Percentiles rank a stretch among this genome's conserved stretches.
Evolutionary conservation across 2,113 vertebrate species (phyloP).

Genomic region (Typhlomys cinereus): DNA sequence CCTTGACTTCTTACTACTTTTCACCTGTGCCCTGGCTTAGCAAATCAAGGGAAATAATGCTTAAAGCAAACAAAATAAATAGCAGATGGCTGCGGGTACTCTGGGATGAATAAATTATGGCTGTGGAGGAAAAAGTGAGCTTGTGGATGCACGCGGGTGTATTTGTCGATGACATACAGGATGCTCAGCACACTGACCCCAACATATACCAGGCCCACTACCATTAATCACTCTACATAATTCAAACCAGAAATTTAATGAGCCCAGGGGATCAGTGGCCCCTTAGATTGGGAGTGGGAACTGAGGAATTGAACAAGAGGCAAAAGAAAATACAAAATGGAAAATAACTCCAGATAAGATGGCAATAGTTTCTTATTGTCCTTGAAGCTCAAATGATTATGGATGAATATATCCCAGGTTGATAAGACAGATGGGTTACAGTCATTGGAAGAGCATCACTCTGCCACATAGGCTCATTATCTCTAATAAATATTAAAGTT

Average conservation of each 20-base stretch:
- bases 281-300: slow-evolving; percentile 28
- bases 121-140: slow-evolving; percentile 49
- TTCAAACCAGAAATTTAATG: slow-evolving; percentile 72
- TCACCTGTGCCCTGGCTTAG: slow-evolving; percentile 74
- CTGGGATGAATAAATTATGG: slow-evolving; percentile 77
- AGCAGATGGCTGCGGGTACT: slow-evolving; percentile 74
- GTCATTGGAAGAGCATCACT: background rate
- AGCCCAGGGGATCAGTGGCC: slow-evolving; percentile 50
- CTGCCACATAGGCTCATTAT: background rate
- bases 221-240: slow-evolving; percentile 74
- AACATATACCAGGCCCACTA: slow-evolving; percentile 60
- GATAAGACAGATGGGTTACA: background rate
- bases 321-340: slow-evolving; percentile 11
- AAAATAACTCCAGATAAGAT: slow-evolving; percentile 32
- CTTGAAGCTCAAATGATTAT: slow-evolving; percentile 1
- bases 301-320: slow-evolving; percentile 37
- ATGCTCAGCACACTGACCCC: slow-evolving; percentile 74
- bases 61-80: slow-evolving; percentile 78
- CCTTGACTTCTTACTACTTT: slow-evolving; percentile 67
- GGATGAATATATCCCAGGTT: background rate
- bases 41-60: slow-evolving; percentile 72
- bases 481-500: slow-evolving; percentile 26
- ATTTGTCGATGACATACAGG: slow-evolving; percentile 75
- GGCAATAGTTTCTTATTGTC: background rate
- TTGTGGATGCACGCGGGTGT: slow-evolving; percentile 68